Conservation (phyloP, 2,797 vertebrate species). For the Sebastes aleutianus region DNA sequence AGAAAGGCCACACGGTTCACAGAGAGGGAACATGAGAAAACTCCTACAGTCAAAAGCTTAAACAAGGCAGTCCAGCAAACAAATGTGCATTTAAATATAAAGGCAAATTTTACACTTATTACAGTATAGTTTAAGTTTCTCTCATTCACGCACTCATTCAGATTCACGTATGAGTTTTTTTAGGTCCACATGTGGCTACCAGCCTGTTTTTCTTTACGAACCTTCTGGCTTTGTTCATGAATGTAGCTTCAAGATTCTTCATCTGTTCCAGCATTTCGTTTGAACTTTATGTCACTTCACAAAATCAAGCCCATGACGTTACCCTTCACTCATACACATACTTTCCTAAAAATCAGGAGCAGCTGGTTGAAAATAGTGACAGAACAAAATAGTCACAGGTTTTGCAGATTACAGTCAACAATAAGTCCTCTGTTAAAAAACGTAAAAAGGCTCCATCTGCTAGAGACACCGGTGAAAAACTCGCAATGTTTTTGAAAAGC, state of each 20-base stretch:
- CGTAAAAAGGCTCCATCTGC: background rate
- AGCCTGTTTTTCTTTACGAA: background rate
- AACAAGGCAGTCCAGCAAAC: conserved; percentile 71
- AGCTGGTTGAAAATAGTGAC: background rate
- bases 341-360: background rate
- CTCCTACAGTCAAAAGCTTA: conserved; percentile 59
- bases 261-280: background rate
- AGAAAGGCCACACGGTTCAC: conserved; percentile 78
- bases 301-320: conserved; percentile 23
- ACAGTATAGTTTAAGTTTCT: conserved; percentile 50
- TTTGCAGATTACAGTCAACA: background rate
- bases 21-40: conserved; percentile 61
- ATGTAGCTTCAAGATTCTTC: background rate
- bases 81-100: conserved; percentile 77
- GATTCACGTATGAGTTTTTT: background rate
- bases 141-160: conserved; percentile 29
- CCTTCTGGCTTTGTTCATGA: background rate
- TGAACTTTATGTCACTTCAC: background rate
- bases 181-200: conserved; percentile 50
- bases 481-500: background rate
- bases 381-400: background rate
- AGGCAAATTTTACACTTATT: conserved; percentile 69
- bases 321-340: background rate
- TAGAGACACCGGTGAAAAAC: background rate
- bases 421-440: background rate